Base-by-base conservation (phyloP, 2,113 vertebrate genomes). In the Meles meles region DNA sequence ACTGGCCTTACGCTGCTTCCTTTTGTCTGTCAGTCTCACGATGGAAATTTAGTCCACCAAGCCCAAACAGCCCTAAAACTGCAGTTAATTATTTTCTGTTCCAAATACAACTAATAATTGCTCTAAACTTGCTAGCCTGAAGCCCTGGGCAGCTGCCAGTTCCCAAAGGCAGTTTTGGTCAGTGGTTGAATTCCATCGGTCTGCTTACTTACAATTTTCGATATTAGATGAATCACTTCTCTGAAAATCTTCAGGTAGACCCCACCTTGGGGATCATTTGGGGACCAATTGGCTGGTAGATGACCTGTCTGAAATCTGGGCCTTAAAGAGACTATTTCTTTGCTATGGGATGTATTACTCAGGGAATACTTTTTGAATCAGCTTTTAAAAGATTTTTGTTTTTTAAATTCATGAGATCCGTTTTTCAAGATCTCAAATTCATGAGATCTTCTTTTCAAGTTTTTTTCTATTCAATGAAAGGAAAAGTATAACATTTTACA, bases 391-490 rank as follows among this genome's bases (percentile, higher is more conserved):
- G 8, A 5, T 21, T 52, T 84, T 42, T 18, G 7, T 25, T 49
- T 37, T 49, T 49, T 84, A 65, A 77, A 55, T 59, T 72, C 10
- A 13, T 88, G 12, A 47, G 17, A 23, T 97, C 63, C 61, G 31
- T 74, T 93, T 96, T 95, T n/a, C n/a, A n/a, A n/a, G n/a, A n/a
- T n/a, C n/a, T n/a, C n/a, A 65, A 77, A 55, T 59, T 72, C 10
- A 13, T 88, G 12, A 47, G 17, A 23, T 97, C 63, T 95, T 91
- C 47, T 95, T 85, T 90, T 72, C 20, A 91, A 44, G 2, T 83
- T 84, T 83, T 92, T 89, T 83, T 44, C 49, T 88, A 11, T 94
- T 94, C 17, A 14, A 23, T 93, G 63, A 89, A 74, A 93, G 55
- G 31, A 67, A 74, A 91, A 88, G 14, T 57, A 21, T 84, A 77